A percentile compares a stretch with the other conserved stretches of the same genome.
Conservation (phyloP, 2,113 vertebrate species). For the Numida meleagris region DNA sequence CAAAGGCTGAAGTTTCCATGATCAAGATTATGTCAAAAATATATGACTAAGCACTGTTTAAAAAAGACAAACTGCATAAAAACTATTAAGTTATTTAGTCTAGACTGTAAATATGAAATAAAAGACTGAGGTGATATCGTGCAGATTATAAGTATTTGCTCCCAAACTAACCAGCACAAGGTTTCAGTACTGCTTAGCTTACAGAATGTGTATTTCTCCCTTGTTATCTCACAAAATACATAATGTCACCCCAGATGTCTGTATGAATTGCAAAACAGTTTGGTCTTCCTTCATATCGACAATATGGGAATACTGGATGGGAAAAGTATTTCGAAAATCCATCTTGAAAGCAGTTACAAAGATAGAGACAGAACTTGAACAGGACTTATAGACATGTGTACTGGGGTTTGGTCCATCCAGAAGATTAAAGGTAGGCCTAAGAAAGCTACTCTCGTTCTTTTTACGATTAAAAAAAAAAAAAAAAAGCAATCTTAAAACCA, state of each 20-base stretch:
- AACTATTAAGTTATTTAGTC: slow-evolving; percentile 60
- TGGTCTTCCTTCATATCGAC: not conserved
- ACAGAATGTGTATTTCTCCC: not conserved
- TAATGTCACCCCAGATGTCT: slow-evolving; percentile 1
- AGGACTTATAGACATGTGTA: not conserved
- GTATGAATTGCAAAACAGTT: slow-evolving; percentile 21
- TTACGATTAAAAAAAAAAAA: not conserved
- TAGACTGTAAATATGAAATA: slow-evolving; percentile 51
- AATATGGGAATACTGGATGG: not conserved
- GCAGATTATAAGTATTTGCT: slow-evolving; percentile 37
- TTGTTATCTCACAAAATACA: not conserved
- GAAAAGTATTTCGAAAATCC: slow-evolving; percentile 37
- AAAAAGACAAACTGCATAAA: slow-evolving; percentile 55
- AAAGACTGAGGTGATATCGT: slow-evolving; percentile 35
- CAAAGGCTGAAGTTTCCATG: slow-evolving; percentile 4
- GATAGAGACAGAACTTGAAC: not conserved
- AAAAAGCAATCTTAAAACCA: not conserved
- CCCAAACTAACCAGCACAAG: not conserved
- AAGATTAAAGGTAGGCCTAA: slow-evolving; percentile 39
- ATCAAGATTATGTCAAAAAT: slow-evolving; percentile 49
- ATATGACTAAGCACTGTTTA: slow-evolving; percentile 54
- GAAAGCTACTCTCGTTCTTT: not conserved
- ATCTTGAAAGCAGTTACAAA: slow-evolving; percentile 29
- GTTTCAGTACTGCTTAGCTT: not conserved
- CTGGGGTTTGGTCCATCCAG: not conserved